phyloP scores from a whole-genome alignment of 2,888 invertebrate genomes.

The Sinelater perroti region DNA sequence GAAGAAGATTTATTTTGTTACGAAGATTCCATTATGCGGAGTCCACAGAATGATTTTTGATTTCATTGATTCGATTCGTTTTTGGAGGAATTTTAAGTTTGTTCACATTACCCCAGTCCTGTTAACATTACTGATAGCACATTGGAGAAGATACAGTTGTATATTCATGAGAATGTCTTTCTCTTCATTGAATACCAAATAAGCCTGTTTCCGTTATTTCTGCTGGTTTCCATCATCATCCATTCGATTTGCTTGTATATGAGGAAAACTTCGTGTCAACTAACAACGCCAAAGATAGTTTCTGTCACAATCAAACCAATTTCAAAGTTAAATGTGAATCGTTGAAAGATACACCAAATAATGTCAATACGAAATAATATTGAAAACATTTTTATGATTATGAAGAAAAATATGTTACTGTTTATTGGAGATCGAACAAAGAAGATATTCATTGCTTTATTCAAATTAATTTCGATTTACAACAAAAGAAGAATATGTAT shows the following conservation, averaged over 20 bases:
- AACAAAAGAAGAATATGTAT: too few relatives aligned
- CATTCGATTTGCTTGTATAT: too few relatives aligned
- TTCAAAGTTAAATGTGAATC: too few relatives aligned
- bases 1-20: background rate
- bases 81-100: slow-evolving; percentile 8
- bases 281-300: too few relatives aligned
- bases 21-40: background rate
- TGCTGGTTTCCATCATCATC: background rate
- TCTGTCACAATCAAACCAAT: too few relatives aligned
- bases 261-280: too few relatives aligned
- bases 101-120: background rate
- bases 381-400: too few relatives aligned
- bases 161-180: background rate
- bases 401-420: background rate
- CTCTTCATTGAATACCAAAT: background rate
- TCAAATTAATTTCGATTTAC: too few relatives aligned
- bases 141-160: background rate
- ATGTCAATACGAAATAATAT: too few relatives aligned
- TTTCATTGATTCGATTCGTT: slow-evolving; percentile 2
- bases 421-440: background rate
- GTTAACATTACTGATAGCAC: slow-evolving; percentile 1
- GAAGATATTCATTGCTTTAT: too few relatives aligned
- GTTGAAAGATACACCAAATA: too few relatives aligned
- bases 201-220: background rate
- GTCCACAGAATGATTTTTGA: slow-evolving; percentile 7